Evolutionary conservation across 1,140 invertebrate genomes (phyloP), one percentile per base, ranked within the genome.

Genomic region (Octopus sinensis): DNA sequence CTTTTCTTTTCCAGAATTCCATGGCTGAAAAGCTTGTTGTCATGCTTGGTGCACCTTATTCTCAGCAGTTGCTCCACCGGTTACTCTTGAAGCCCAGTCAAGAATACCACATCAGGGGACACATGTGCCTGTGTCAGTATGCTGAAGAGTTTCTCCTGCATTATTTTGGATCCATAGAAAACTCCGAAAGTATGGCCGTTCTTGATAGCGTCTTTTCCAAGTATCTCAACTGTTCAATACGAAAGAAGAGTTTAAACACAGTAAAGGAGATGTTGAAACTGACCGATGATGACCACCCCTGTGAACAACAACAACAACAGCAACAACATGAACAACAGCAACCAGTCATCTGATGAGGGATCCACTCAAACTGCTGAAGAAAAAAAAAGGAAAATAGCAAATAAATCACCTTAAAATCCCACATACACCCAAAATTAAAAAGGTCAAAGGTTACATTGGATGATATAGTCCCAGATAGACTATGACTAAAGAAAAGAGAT

Each of bases 101-200:
- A 71, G 82, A 86, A 51, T 82, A 85, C 13, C 86, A 87, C 77
- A 84, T 84, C 9, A 77, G 79, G 30, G 78, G 82, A 43, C 82
- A 83, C 23, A 79, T 87, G 62, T 87, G 86, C 81, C 82, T 87
- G 12, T 87, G 86, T 79, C 85, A 87, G 82, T 87, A 85, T 73
- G 85, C 85, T 23, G 86, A 87, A 79, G 51, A 78, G 51, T 77
- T 83, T 17, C 51, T 83, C 23, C 9, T 23, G 9, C 9, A 76
- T 51, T 76, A 23, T 51, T 51, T 76, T n/a, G n/a, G 9, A 51
- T 76, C 75, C 9, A 51, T 76, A 12, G 23, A 76, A 76, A 51
- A 9, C 9, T 9, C 17, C 7, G n/a, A 23, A 76, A 23, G 43
- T 17, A 23, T 23, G 9, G 43, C 43, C 1, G 10, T 76, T 10